Percentiles rank a stretch among this genome's conserved stretches.
Evolutionary conservation across 2,797 vertebrate genomes (phyloP).

Genomic region (Aotus griseimembra): DNA sequence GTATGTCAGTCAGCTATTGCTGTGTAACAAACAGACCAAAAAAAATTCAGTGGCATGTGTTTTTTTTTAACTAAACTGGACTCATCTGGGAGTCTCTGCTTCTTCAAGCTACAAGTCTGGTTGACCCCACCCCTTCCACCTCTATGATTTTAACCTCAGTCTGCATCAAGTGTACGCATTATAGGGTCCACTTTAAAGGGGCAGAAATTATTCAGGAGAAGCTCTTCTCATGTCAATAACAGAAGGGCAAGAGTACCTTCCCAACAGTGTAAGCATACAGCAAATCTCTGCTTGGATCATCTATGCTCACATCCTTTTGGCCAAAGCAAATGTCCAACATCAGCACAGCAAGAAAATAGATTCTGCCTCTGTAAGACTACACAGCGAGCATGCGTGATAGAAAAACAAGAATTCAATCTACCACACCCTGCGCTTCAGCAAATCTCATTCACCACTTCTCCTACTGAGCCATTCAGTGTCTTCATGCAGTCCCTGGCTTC

Average conservation of each 20-base stretch:
- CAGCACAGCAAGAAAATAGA: not conserved
- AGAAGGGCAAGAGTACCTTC: not conserved
- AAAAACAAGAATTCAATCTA: fast-evolving
- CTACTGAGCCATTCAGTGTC: fast-evolving
- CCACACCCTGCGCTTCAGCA: fast-evolving
- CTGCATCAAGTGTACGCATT: fast-evolving
- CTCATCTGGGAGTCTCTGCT: not conserved
- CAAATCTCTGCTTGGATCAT: fast-evolving
- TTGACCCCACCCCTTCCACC: not conserved
- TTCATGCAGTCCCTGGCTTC: not conserved
- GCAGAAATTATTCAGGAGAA: not conserved
- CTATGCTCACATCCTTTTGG: too few relatives aligned
- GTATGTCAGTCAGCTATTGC: not conserved
- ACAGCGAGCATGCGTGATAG: not conserved
- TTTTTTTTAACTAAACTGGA: not conserved
- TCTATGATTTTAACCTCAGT: not conserved
- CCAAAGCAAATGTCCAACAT: too few relatives aligned
- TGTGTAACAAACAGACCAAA: not conserved
- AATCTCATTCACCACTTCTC: not conserved
- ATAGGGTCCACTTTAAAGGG: not conserved
- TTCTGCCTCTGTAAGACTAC: not conserved
- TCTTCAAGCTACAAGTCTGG: not conserved
- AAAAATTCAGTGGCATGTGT: fast-evolving
- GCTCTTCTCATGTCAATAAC: not conserved
- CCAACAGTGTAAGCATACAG: fast-evolving